These are phyloP conservation scores for Ochropleura leucogaster DNA, from an alignment of 2,888 invertebrate species.

Conservation along the genomic window DNA sequence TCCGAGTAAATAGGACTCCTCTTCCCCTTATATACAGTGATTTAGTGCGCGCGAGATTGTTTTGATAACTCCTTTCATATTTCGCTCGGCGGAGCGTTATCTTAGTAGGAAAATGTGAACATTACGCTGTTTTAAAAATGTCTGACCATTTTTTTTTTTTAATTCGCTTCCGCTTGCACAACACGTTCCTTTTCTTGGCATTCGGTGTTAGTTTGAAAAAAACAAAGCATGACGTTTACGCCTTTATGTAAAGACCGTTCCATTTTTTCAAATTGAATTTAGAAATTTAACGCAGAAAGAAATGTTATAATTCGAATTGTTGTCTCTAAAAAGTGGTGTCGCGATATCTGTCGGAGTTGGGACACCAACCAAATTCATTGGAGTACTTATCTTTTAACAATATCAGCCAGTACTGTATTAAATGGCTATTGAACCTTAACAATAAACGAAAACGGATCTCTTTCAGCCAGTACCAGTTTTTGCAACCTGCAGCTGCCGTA, in stretches of 20 bases:
- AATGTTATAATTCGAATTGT: slow-evolving; percentile 44
- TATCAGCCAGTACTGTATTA: slow-evolving; percentile 41
- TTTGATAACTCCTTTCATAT: slow-evolving; percentile 90
- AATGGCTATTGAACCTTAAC: slow-evolving; percentile 52
- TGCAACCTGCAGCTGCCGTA: slow-evolving; percentile 70
- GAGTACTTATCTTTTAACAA: slow-evolving; percentile 41
- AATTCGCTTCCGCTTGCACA: slow-evolving; percentile 55
- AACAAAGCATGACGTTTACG: slow-evolving; percentile 63
- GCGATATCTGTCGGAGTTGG: slow-evolving; percentile 23
- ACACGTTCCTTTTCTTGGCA: slow-evolving; percentile 72
- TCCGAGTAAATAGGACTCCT: slow-evolving; percentile 88
- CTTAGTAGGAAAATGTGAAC: slow-evolving; percentile 86
- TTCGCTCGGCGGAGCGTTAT: slow-evolving; percentile 87
- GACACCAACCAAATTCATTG: slow-evolving; percentile 27
- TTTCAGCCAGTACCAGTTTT: slow-evolving; percentile 60
- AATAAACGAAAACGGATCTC: slow-evolving; percentile 49
- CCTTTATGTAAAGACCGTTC: slow-evolving; percentile 56
- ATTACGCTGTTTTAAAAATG: slow-evolving; percentile 79
- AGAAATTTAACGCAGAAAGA: slow-evolving; percentile 61
- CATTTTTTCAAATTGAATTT: slow-evolving; percentile 65
- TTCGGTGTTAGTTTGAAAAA: slow-evolving; percentile 71
- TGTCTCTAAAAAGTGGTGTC: slow-evolving; percentile 24
- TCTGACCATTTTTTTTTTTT: slow-evolving; percentile 69
- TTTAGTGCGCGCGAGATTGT: slow-evolving; percentile 90
- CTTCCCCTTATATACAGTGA: slow-evolving; percentile 89